phyloP scores from a whole-genome alignment of 2,797 vertebrate species.

The Podarcis lilfordi region DNA sequence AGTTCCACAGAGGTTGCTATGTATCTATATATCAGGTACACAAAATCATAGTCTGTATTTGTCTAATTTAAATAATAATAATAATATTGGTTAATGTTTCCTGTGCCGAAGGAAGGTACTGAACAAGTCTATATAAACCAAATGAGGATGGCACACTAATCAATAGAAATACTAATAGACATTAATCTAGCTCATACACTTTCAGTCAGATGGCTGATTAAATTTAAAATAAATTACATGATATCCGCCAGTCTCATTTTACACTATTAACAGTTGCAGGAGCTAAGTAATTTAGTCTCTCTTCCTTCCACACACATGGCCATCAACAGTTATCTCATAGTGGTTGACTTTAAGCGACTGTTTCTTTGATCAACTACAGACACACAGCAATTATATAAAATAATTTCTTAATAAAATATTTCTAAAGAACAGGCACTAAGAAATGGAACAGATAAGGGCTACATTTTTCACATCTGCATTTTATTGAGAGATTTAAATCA shows the following conservation, averaged over 20 bases:
- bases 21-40: background rate
- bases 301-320: conserved; percentile 63
- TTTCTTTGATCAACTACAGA: conserved; percentile 47
- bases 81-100: conserved; percentile 3
- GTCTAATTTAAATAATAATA: background rate
- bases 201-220: conserved; percentile 69
- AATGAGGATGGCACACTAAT: conserved; percentile 65
- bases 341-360: conserved; percentile 64
- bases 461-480: background rate
- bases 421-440: background rate
- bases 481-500: conserved; percentile 35
- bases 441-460: background rate
- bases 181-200: conserved; percentile 70
- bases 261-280: conserved; percentile 68
- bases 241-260: conserved; percentile 70
- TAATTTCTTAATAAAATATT: conserved; percentile 35
- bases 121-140: conserved; percentile 47
- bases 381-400: conserved; percentile 40
- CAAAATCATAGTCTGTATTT: background rate
- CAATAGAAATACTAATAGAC: conserved; percentile 61
- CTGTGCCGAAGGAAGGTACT: background rate
- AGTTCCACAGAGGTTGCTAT: background rate
- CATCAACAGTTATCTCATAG: conserved; percentile 66
- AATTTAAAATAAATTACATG: conserved; percentile 75
- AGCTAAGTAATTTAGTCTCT: conserved; percentile 65